Conservation (phyloP, 1,140 invertebrate genomes). For the Choristoneura fumiferana region DNA sequence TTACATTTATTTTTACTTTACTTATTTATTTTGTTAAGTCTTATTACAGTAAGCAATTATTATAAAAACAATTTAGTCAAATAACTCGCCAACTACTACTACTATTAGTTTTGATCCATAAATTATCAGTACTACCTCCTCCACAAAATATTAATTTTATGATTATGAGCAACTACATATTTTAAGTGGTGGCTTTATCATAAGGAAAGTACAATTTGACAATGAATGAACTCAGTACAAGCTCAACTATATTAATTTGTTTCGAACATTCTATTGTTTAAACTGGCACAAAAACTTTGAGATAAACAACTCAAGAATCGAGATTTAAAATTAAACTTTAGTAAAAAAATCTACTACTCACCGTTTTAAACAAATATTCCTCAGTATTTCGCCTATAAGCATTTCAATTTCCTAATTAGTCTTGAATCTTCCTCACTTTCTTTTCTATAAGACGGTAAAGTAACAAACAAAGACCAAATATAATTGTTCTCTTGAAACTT, state of each 20-base stretch:
- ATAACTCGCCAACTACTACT: too few relatives aligned
- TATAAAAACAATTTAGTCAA: too few relatives aligned
- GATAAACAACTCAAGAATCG: not conserved
- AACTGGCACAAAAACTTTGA: not conserved
- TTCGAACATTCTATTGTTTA: not conserved
- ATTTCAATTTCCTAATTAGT: not conserved
- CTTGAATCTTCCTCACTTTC: slow-evolving; percentile 14
- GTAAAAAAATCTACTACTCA: not conserved
- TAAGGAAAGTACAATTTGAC: too few relatives aligned
- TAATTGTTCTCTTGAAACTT: not conserved
- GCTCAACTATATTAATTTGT: not conserved
- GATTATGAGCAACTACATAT: too few relatives aligned
- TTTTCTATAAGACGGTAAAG: slow-evolving; percentile 2
- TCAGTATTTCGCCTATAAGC: not conserved
- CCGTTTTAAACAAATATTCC: not conserved
- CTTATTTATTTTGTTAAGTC: too few relatives aligned
- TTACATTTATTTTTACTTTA: too few relatives aligned
- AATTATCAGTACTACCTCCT: too few relatives aligned
- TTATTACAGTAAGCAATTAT: too few relatives aligned
- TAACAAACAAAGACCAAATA: slow-evolving; percentile 11
- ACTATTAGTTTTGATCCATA: too few relatives aligned
- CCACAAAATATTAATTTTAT: too few relatives aligned
- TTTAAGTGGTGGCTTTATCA: too few relatives aligned
- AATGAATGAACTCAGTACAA: too few relatives aligned
- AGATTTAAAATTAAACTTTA: not conserved